Base-by-base conservation (phyloP, 2,113 vertebrate genomes). In the Cynopterus brachyotis region DNA sequence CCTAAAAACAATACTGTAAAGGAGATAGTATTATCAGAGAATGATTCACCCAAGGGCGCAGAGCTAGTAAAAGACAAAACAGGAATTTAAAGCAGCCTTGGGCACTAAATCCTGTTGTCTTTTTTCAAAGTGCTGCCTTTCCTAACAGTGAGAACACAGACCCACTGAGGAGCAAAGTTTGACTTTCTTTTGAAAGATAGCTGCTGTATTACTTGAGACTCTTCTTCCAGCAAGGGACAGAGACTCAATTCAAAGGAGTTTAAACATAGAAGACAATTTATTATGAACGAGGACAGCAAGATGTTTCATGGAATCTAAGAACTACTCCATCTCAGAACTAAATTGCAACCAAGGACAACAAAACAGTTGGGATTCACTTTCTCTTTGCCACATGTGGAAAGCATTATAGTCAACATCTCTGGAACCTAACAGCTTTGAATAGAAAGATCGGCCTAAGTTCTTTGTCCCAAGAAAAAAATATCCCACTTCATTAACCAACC, bases 371-470 rank as follows among this genome's bases (percentile, higher is more conserved):
- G 67, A 89, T 92, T 92, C 70, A 47, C 45, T 93, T 90, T 96
- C 85, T 42, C 89, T 89, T 89, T 80, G 70, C 59, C 37, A 89
- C 90, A 89, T 89, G 40, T 85, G 83, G 79, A 83, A 96, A 95
- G 67, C 35, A 91, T 91, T 95, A 91, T 6, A 73, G 67, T 9
- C 35, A 85, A 47, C 22, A 69, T 95, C 75, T 82, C 64, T 94
- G 67, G 55, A 91, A 96, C 55, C 94, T 89, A 67, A 79, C 2
- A 88, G 60, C n/a, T 66, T 37, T 57, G 80, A 96, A 26, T 53
- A 87, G 83, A 76, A 90, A 95, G 28, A 81, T 32, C 12, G 37
- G 72, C 69, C 62, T 73, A 28, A 91, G 84, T 94, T 62, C n/a
- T 40, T 95, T 84, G 64, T 90, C 59, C 40, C 13, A 70, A 73